Conservation (phyloP, 2,888 invertebrate species). For the Synergus umbraculus region DNA sequence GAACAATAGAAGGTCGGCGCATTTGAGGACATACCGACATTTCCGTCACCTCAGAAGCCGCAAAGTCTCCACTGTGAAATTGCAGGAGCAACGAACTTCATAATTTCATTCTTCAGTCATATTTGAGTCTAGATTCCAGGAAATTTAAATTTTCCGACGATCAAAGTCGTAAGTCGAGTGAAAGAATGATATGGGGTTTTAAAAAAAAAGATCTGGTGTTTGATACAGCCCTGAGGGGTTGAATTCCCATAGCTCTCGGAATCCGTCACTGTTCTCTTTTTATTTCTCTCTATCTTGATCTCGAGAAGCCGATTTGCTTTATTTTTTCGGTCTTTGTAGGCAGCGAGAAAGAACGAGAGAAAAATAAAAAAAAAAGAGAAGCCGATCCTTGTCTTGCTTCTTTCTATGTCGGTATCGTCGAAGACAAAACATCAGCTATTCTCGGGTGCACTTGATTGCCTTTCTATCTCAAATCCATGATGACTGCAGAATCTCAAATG, state of each 20-base stretch:
- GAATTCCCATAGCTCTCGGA: constrained; percentile 19
- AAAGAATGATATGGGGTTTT: not conserved
- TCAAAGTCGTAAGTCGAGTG: not conserved
- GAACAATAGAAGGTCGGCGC: constrained; percentile 39
- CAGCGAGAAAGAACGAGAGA: not conserved
- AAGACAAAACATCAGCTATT: constrained; percentile 26
- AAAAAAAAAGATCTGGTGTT: constrained; percentile 14
- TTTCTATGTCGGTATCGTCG: not conserved
- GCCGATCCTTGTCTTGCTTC: not conserved
- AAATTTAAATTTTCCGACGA: not conserved
- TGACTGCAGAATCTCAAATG: not conserved
- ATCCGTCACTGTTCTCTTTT: constrained; percentile 42
- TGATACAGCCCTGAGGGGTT: constrained; percentile 14
- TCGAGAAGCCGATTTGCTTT: constrained; percentile 19
- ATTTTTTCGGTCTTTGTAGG: constrained; percentile 19
- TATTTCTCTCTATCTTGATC: constrained; percentile 44
- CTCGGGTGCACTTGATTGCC: not conserved
- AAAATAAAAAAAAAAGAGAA: constrained; percentile 3
- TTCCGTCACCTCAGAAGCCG: constrained; percentile 26
- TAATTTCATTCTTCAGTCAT: not conserved
- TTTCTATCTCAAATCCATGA: not conserved
- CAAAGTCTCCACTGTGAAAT: constrained; percentile 33
- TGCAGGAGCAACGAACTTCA: constrained; percentile 12
- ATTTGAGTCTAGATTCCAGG: not conserved
- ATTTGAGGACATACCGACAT: constrained; percentile 39